Conservation (phyloP, 2,113 vertebrate genomes). For the Bufo gargarizans region DNA sequence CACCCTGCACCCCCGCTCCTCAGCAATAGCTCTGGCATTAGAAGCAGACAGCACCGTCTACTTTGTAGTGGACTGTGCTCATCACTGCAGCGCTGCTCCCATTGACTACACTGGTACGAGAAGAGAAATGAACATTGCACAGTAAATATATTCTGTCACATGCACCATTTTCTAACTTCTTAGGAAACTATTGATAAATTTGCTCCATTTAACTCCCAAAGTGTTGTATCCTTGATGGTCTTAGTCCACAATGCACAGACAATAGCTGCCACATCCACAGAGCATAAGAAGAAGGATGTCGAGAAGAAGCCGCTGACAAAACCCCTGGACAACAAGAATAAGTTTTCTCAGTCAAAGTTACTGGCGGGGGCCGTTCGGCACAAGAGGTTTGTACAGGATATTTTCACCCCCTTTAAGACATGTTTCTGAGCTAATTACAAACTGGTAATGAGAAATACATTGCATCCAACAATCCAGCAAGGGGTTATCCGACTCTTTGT, state of each 20-base stretch:
- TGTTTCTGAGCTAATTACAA: not conserved
- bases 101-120: too few species aligned
- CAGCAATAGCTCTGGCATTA: too few species aligned
- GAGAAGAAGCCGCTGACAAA: conserved; percentile 85
- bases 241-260: conserved; percentile 82
- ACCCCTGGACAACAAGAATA: conserved; percentile 82
- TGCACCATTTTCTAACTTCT: not conserved
- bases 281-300: conserved; percentile 80
- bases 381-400: conserved; percentile 79
- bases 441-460: too few species aligned
- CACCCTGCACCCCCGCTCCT: too few species aligned
- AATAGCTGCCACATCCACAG: conserved; percentile 78
- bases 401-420: not conserved
- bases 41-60: too few species aligned
- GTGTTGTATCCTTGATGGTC: conserved; percentile 78
- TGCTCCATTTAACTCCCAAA: not conserved
- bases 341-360: conserved; percentile 94
- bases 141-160: not conserved
- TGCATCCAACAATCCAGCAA: too few species aligned
- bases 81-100: too few species aligned
- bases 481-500: too few species aligned
- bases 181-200: not conserved
- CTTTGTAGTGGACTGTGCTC: too few species aligned
- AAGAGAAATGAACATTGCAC: not conserved
- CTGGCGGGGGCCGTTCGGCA: conserved; percentile 95